These are phyloP conservation scores for Andrena haemorrhoa DNA, from an alignment of 2,888 invertebrate species.

Conservation along the genomic window DNA sequence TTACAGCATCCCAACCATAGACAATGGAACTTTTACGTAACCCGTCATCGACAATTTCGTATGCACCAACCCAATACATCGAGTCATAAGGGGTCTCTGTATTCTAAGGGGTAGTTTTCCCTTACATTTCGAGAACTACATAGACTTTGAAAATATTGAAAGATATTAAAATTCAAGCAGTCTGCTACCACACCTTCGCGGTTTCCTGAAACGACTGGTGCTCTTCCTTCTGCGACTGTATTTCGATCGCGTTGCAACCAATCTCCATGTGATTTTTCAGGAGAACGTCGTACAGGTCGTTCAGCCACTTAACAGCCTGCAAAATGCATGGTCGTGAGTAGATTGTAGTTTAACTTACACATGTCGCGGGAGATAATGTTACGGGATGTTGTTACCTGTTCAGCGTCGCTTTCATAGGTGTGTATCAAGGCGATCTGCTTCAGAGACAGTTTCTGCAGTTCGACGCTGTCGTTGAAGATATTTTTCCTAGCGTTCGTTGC, in stretches of 20 bases:
- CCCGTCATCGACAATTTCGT: too few species aligned
- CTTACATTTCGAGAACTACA: neutral
- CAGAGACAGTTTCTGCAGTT: conserved; percentile 91
- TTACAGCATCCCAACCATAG: too few species aligned
- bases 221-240: conserved; percentile 91
- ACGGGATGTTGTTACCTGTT: conserved; percentile 86
- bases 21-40: too few species aligned
- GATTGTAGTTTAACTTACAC: neutral
- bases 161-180: neutral
- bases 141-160: neutral
- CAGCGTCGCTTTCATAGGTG: conserved; percentile 91
- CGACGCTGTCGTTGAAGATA: conserved; percentile 91
- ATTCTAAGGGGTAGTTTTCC: neutral
- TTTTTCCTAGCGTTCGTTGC: conserved; percentile 90
- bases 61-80: too few species aligned
- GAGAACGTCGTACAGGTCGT: conserved; percentile 90
- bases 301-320: conserved; percentile 91
- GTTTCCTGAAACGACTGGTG: conserved; percentile 92
- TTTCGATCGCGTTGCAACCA: conserved; percentile 90
- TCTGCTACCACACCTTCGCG: conserved; percentile 87
- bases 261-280: conserved; percentile 89
- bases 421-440: conserved; percentile 92
- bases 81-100: too few species aligned
- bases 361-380: neutral
- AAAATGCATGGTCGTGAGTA: neutral